phyloP scores from a whole-genome alignment of 2,888 invertebrate species.

The Lasioglossum calceatum region DNA sequence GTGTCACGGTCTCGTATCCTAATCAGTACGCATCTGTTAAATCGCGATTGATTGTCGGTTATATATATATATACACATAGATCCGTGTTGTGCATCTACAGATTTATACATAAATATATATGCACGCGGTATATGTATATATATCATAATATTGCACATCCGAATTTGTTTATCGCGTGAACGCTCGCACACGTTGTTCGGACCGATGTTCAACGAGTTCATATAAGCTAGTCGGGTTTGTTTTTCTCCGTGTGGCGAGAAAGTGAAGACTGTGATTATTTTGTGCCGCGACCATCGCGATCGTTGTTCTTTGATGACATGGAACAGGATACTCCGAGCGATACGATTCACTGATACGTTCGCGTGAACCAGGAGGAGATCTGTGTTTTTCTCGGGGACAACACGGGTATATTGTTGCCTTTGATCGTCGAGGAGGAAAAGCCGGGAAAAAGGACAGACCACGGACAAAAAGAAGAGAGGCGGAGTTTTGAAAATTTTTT shows the following conservation, averaged over 20 bases:
- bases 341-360: background rate
- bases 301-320: slow-evolving; percentile 6
- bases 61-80: background rate
- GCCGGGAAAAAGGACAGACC: background rate
- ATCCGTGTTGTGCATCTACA: background rate
- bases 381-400: background rate
- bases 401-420: background rate
- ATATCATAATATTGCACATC: background rate
- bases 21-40: background rate
- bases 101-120: background rate
- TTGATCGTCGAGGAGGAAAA: slow-evolving; percentile 6
- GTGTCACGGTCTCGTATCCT: slow-evolving; percentile 29
- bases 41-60: slow-evolving; percentile 3
- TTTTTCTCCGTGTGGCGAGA: background rate
- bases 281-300: background rate
- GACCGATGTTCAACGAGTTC: background rate
- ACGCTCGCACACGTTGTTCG: background rate
- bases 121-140: background rate
- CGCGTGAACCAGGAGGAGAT: background rate
- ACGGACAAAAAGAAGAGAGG: background rate
- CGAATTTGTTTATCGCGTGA: background rate
- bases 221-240: background rate
- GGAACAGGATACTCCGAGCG: background rate
- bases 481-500: background rate
- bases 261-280: slow-evolving; percentile 12